Percentiles rank a stretch among this genome's conserved stretches.
Conservation (phyloP, 1,140 invertebrate species). For the Aphelinus certus region DNA sequence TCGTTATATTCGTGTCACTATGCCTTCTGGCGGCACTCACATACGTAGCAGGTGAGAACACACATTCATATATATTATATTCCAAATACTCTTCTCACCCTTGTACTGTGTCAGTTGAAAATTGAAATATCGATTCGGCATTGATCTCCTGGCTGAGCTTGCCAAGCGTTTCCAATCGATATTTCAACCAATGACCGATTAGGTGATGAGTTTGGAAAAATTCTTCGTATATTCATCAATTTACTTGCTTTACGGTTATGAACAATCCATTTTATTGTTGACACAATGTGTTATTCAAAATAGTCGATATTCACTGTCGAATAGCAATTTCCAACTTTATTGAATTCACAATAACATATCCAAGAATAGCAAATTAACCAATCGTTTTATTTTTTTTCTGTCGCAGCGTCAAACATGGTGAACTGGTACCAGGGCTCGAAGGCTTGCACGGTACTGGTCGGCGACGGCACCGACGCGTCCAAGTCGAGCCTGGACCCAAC, state of each 20-base stretch:
- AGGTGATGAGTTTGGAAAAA: too few species aligned
- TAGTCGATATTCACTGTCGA: too few species aligned
- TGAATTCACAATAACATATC: too few species aligned
- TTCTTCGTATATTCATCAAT: too few species aligned
- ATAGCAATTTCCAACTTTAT: too few species aligned
- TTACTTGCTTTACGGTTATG: too few species aligned
- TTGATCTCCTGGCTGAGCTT: neutral
- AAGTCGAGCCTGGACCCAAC: constrained; percentile 66
- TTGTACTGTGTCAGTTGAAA: neutral
- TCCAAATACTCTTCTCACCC: too few species aligned
- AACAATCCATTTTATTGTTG: too few species aligned
- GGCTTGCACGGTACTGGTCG: constrained; percentile 83
- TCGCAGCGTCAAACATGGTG: constrained; percentile 80
- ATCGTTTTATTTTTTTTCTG: constrained; percentile 32
- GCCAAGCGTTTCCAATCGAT: too few species aligned
- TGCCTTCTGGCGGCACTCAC: constrained; percentile 82
- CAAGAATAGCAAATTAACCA: constrained; percentile 27
- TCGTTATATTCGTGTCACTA: constrained; percentile 83
- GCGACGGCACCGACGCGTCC: constrained; percentile 72
- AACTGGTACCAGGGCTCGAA: constrained; percentile 83
- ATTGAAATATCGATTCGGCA: neutral
- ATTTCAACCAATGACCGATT: too few species aligned
- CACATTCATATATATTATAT: constrained; percentile 43
- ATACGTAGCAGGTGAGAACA: constrained; percentile 82
- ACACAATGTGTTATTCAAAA: too few species aligned